phyloP scores from a whole-genome alignment of 2,797 vertebrate species.

The Tangara arthus region DNA sequence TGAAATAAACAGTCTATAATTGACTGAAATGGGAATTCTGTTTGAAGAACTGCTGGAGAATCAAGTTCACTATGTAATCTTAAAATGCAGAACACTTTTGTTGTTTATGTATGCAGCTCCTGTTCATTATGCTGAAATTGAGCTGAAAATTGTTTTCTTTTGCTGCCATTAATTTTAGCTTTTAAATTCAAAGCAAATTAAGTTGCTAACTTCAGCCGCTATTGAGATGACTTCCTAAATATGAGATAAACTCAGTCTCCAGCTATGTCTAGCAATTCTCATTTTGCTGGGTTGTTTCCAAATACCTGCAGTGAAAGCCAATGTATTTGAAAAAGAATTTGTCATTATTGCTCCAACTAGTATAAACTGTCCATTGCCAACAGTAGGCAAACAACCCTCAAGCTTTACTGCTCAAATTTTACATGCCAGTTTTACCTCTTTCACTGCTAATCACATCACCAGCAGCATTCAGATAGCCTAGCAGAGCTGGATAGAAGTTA shows the following conservation, averaged over 20 bases:
- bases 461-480: neutral
- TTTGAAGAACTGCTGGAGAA: neutral
- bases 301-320: neutral
- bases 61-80: neutral
- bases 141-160: conserved; percentile 39
- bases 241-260: neutral
- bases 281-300: conserved; percentile 1
- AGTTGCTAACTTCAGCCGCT: conserved; percentile 7
- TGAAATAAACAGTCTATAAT: conserved; percentile 22
- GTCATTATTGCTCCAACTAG: neutral
- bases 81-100: neutral
- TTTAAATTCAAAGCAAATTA: conserved; percentile 42
- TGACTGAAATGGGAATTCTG: conserved; percentile 49
- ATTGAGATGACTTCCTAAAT: neutral
- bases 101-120: neutral
- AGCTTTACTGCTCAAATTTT: neutral
- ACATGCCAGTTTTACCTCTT: neutral
- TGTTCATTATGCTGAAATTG: conserved; percentile 45
- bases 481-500: neutral
- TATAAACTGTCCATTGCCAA: neutral
- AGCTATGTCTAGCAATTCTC: neutral
- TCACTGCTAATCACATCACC: neutral
- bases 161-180: conserved; percentile 38
- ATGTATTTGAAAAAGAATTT: neutral
- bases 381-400: neutral